Evolutionary conservation across 2,797 vertebrate genomes (phyloP).

Genomic region (Helicolenus hilgendorfi): DNA sequence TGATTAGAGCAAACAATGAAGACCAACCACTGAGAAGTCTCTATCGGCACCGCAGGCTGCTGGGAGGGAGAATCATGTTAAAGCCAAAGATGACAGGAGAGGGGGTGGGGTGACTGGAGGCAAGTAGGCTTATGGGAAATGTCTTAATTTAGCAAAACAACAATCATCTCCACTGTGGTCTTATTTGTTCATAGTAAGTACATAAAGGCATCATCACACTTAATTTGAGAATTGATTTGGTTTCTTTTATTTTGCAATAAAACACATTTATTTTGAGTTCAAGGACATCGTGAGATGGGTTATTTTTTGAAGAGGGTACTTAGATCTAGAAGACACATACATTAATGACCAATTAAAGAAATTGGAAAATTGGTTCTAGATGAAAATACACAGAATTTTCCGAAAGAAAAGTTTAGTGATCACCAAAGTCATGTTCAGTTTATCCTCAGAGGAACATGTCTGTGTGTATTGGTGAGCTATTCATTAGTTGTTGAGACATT

Average conservation of each 20-base stretch:
- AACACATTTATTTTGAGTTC: background rate
- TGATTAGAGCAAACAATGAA: background rate
- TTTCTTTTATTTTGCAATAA: background rate
- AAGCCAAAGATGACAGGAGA: slow-evolving; percentile 12
- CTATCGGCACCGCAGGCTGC: background rate
- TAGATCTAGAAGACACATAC: no score
- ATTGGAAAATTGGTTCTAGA: background rate
- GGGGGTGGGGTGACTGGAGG: slow-evolving; percentile 2
- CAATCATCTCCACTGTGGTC: background rate
- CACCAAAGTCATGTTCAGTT: background rate
- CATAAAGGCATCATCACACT: background rate
- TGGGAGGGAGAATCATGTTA: background rate
- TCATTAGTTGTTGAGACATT: background rate
- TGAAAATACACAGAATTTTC: background rate
- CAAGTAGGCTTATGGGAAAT: slow-evolving; percentile 4
- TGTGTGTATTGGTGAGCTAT: background rate
- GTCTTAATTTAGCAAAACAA: slow-evolving; percentile 28
- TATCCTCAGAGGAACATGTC: background rate
- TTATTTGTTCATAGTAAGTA: slow-evolving; percentile 16
- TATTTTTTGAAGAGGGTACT: background rate
- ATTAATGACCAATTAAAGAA: background rate
- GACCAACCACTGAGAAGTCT: background rate
- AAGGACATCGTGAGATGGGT: background rate
- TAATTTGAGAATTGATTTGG: background rate
- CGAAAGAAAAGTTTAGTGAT: background rate